Percentiles rank a stretch among this genome's conserved stretches.
These are phyloP conservation scores for Aphelinus atriplicis DNA, from an alignment of 1,140 invertebrate species.

Conservation along the genomic window DNA sequence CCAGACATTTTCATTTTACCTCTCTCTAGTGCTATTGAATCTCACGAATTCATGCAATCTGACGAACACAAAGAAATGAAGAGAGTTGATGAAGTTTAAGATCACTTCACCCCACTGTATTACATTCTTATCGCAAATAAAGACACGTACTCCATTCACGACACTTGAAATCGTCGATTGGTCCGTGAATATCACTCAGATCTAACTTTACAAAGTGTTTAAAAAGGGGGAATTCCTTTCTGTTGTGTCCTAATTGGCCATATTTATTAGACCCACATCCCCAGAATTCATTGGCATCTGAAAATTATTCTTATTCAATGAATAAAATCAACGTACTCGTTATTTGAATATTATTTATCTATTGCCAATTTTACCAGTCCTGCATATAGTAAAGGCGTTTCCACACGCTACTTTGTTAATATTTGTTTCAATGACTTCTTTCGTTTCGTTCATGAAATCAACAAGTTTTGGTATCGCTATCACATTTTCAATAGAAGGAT, in stretches of 20 bases:
- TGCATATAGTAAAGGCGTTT: constrained; percentile 72
- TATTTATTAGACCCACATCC: constrained; percentile 80
- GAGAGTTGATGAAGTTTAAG: constrained; percentile 34
- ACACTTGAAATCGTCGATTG: constrained; percentile 56
- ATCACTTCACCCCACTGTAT: not conserved
- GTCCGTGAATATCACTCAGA: constrained; percentile 29
- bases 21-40: constrained; percentile 26
- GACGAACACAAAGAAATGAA: constrained; percentile 30
- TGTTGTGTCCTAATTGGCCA: constrained; percentile 71
- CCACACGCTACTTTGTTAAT: constrained; percentile 74
- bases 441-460: constrained; percentile 66
- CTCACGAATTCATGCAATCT: not conserved
- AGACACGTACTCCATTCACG: constrained; percentile 55
- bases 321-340: not conserved
- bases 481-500: constrained; percentile 62
- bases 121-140: constrained; percentile 2
- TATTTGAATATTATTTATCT: constrained; percentile 19
- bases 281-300: constrained; percentile 67
- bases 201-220: constrained; percentile 51
- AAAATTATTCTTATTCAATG: constrained; percentile 14
- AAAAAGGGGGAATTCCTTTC: constrained; percentile 30
- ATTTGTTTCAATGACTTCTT: constrained; percentile 59
- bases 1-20: constrained; percentile 47
- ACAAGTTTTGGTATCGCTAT: constrained; percentile 67
- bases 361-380: constrained; percentile 11